phyloP scores from a whole-genome alignment of 2,888 invertebrate species.

The Atrina japonica region DNA sequence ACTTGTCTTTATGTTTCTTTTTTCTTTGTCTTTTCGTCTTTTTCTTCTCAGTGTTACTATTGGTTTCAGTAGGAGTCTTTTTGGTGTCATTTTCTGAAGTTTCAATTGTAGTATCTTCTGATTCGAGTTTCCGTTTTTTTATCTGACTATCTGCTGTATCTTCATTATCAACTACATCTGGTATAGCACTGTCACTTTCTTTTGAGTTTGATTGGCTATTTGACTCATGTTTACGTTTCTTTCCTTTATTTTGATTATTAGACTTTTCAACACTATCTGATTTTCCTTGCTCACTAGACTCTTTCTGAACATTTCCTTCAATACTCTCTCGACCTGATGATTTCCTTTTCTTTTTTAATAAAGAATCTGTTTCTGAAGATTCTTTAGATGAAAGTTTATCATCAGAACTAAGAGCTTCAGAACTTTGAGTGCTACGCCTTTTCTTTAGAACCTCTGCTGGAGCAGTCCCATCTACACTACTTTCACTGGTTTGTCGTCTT shows the following conservation, averaged over 20 bases:
- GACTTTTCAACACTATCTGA: conserved; percentile 25
- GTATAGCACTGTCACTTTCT: conserved; percentile 37
- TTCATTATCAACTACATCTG: conserved; percentile 24
- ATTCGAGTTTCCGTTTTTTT: neutral
- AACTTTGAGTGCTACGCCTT: conserved; percentile 5
- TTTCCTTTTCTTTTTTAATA: conserved; percentile 1
- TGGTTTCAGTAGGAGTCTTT: neutral
- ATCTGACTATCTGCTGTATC: neutral
- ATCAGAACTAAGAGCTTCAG: conserved; percentile 1
- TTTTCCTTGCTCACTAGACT: conserved; percentile 16
- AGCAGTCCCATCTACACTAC: conserved; percentile 49
- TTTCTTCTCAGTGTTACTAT: conserved; percentile 25
- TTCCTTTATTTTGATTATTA: conserved; percentile 46
- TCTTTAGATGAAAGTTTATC: neutral
- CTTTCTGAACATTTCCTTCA: conserved; percentile 14
- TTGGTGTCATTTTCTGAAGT: conserved; percentile 10
- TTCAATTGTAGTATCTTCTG: neutral
- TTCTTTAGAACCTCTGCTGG: conserved; percentile 14
- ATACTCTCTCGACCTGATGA: conserved; percentile 23
- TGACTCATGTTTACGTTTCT: conserved; percentile 53
- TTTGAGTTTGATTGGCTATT: conserved; percentile 32
- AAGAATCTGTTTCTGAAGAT: conserved; percentile 13
- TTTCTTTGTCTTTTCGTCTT: conserved; percentile 55
- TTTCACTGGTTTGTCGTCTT: conserved; percentile 55
- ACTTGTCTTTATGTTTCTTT: conserved; percentile 60